Percentiles rank a stretch among this genome's conserved stretches.
These are phyloP conservation scores for Stramonita haemastoma DNA, from an alignment of 2,888 invertebrate genomes.

Conservation along the genomic window DNA sequence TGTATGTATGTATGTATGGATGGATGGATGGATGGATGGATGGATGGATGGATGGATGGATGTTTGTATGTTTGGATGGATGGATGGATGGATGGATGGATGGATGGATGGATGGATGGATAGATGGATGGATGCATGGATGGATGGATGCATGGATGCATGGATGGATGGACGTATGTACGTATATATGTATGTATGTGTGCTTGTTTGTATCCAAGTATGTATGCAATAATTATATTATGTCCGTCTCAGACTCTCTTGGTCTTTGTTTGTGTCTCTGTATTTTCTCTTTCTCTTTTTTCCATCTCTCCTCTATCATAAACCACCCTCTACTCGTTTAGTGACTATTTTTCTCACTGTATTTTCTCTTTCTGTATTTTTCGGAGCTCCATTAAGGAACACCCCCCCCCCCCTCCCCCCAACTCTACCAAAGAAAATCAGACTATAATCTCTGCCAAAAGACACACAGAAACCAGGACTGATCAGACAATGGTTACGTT, in stretches of 20 bases:
- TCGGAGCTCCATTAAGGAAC: no score
- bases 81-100: background rate
- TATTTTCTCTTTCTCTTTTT: no score
- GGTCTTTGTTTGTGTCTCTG: background rate
- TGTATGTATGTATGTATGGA: background rate
- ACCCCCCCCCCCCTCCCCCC: no score
- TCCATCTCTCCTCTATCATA: no score
- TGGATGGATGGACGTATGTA: background rate
- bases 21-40: background rate
- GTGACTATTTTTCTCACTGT: no score
- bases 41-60: background rate
- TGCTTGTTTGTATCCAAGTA: background rate
- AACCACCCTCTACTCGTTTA: no score
- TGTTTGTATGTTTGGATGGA: background rate
- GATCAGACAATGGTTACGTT: no score
- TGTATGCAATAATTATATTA: background rate
- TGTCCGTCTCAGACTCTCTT: background rate
- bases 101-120: background rate
- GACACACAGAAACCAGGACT: no score
- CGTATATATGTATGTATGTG: background rate
- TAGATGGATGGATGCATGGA: background rate
- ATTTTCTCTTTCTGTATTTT: no score
- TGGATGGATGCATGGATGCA: background rate
- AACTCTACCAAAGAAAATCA: no score
- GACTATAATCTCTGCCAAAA: no score